A percentile compares a stretch with the other conserved stretches of the same genome.
Conservation (phyloP, 2,113 vertebrate genomes). For the Stictonetta naevosa region DNA sequence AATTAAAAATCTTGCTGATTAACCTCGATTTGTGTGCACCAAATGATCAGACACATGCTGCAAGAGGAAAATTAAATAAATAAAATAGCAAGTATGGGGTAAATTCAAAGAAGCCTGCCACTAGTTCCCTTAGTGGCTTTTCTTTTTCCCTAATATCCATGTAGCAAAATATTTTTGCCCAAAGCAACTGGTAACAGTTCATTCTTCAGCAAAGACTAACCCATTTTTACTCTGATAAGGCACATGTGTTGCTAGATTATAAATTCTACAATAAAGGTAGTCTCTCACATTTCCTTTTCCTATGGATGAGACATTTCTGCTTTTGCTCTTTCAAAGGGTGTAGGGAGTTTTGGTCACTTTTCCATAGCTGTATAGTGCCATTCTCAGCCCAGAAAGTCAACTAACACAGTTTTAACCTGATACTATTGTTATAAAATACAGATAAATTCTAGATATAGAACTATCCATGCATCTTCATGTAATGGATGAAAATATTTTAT, state of each 20-base stretch:
- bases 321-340: neutral
- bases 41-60: neutral
- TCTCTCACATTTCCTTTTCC: neutral
- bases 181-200: neutral
- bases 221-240: neutral
- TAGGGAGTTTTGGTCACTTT: neutral
- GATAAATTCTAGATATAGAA: neutral
- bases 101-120: neutral
- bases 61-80: neutral
- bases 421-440: neutral
- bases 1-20: neutral
- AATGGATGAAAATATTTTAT: neutral
- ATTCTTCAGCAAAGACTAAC: neutral
- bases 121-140: neutral
- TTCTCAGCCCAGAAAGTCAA: neutral
- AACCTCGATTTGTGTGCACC: neutral
- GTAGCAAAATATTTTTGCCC: neutral
- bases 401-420: neutral
- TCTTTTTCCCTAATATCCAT: neutral
- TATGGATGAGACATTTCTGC: neutral
- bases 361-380: neutral
- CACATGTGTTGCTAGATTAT: fast-evolving
- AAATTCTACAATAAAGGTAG: neutral
- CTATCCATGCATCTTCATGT: fast-evolving
- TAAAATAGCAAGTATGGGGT: neutral